Base-by-base conservation (phyloP, 2,888 invertebrate genomes). In the Mesoligia furuncula region DNA sequence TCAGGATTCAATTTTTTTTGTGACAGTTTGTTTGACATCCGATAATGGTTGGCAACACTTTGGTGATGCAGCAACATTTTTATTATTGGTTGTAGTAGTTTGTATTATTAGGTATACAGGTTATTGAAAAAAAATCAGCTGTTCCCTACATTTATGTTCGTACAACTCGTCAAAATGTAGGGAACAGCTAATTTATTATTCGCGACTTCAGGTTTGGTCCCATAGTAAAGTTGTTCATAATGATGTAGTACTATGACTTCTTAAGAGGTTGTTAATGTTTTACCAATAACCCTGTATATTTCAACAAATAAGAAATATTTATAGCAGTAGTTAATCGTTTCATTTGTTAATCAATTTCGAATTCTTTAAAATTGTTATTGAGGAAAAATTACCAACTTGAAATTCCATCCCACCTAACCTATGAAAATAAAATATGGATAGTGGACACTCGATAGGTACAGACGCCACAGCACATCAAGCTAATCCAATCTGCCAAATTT, bases 1-100 rank as follows among this genome's bases (percentile, higher is more conserved):
- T 95, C 94, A 93, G 87, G 62, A 79, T 84, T 81, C 27, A 24
- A 54, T 83, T 86, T 84, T 86, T 88, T 85, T 86, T 78, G 73
- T 74, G 74, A 80, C 84, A 76, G 73, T 83, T 74, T 83, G 84
- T 84, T 89, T 87, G 78, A 80, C 79, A 82, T 84, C 54, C 73
- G 75, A 67, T 89, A 88, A 88, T 89, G 81, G 84, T 61, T 73
- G 68, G 79, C 76, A 88, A 85, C 79, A 70, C 75, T 78, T 79
- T 73, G 71, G 72, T 90, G 90, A 90, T 79, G 71, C 54, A 81
- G 87, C 90, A 83, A 20, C 57, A 7, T 39, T 20, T 57, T 57
- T 62, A 31, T 76, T 72, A 75, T 79, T 79, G 13, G 11, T 5
- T 69, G n/a, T 61, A 3, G 48, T 0, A 54, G 31, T 57, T 48